Evolutionary conservation across 1,140 invertebrate genomes (phyloP).

Genomic region (Drosophila grimshawi): DNA sequence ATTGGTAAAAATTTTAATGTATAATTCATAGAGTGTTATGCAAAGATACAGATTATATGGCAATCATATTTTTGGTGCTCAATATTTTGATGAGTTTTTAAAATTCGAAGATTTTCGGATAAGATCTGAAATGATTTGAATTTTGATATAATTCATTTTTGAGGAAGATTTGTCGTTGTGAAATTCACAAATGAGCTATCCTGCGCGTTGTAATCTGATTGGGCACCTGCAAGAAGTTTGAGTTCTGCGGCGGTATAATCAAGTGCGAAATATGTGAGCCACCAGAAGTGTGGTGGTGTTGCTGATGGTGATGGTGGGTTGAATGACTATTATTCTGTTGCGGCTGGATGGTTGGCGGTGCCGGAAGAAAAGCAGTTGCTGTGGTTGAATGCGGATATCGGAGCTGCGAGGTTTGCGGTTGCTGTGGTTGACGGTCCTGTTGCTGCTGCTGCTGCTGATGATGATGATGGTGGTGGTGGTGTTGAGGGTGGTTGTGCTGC

Average conservation of each 20-base stretch:
- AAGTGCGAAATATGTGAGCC: slow-evolving; percentile 66
- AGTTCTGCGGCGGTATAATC: slow-evolving; percentile 77
- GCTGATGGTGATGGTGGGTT: slow-evolving; percentile 23
- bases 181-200: slow-evolving; percentile 69
- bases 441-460: slow-evolving; percentile 36
- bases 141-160: not conserved
- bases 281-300: slow-evolving; percentile 30
- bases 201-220: slow-evolving; percentile 60
- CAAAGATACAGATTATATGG: slow-evolving; percentile 8
- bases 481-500: slow-evolving; percentile 17
- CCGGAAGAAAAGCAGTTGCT: slow-evolving; percentile 60
- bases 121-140: not conserved
- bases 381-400: slow-evolving; percentile 60
- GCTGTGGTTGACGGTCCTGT: slow-evolving; percentile 21
- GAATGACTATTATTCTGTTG: slow-evolving; percentile 14
- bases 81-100: not conserved
- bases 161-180: not conserved
- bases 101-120: no score
- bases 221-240: slow-evolving; percentile 77
- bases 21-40: slow-evolving; percentile 3
- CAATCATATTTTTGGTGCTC: not conserved
- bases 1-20: not conserved
- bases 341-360: slow-evolving; percentile 10
- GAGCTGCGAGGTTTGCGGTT: slow-evolving; percentile 25
- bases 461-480: slow-evolving; percentile 2